Base-by-base conservation (phyloP, 2,888 invertebrate species). In the Dascillus cervinus region DNA sequence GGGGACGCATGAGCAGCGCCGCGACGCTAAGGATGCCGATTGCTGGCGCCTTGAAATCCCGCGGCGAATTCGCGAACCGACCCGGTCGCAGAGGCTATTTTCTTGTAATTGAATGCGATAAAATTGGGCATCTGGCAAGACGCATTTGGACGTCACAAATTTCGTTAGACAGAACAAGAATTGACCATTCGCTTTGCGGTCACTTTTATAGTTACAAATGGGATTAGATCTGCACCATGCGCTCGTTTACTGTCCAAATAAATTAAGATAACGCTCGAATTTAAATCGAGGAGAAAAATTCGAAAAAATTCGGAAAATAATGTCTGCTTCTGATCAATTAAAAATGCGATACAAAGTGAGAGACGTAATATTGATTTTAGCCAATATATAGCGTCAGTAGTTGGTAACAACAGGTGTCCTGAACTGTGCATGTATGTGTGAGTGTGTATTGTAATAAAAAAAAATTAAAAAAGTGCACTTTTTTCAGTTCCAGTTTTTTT, bases 1-100 rank as follows among this genome's bases (percentile, higher is more conserved):
- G 64, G 52, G 55, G 61, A 62, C 64, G 63, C 62, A 63, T 61
- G 64, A 61, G 64, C 61, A 60, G 56, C 64, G 65, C 60, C 64
- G 60, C 60, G 64, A 59, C 62, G 64, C 56, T 52, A 62, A 60
- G 63, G 62, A 61, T 62, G 62, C 65, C 64, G 64, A 51, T 41
- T 47, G 53, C 60, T 65, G 65, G 64, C 63, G 61, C 60, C 64
- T 55, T 50, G 44, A 44, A 47, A 49, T 49, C 41, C 39, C 34
- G 43, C 29, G 43, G 37, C 39, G 33, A 34, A 32, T 33, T 29
- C 22, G 32, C 12, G 17, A 6, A 17, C 4, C 17, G 4, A 17
- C 17, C 8, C 17, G 17, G 17, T 17, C 4, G 17, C n/a, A n/a
- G n/a, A n/a, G n/a, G n/a, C n/a, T n/a, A n/a, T n/a, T n/a, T n/a